Conservation (phyloP, 30 jellyfish, hydroid and myxozoan genomes). For the Cassiopea andromeda region DNA sequence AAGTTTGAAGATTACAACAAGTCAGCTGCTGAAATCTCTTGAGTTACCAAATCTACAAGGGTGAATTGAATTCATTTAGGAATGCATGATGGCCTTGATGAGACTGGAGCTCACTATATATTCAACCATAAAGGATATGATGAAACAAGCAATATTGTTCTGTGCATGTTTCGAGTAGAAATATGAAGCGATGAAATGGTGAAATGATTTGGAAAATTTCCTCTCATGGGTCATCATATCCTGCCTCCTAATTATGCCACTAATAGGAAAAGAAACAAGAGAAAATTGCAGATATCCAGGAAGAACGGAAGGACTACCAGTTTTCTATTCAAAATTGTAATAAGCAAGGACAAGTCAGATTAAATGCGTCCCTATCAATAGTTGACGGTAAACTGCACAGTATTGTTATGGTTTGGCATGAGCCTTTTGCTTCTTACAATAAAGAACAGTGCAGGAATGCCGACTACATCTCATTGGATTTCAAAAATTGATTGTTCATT, state of each 20-base stretch:
- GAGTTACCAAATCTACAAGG: not conserved
- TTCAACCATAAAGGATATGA: constrained; percentile 3
- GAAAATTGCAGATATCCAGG: constrained; percentile 13
- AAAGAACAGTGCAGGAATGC: not conserved
- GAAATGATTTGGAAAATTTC: not conserved
- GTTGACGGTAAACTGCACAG: constrained; percentile 16
- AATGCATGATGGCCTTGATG: constrained; percentile 27
- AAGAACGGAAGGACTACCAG: not conserved
- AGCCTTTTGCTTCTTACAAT: constrained; percentile 7
- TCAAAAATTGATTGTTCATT: constrained; percentile 12
- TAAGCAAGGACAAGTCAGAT: not conserved
- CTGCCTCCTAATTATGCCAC: constrained; percentile 10
- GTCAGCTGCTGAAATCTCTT: not conserved
- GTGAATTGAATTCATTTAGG: not conserved
- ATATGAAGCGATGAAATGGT: not conserved
- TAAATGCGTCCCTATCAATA: constrained; percentile 3
- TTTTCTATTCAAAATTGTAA: not conserved
- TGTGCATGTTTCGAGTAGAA: constrained; percentile 21
- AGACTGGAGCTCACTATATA: not conserved
- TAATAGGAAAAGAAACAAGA: constrained; percentile 20
- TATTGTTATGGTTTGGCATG: not conserved
- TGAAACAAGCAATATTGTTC: constrained; percentile 9
- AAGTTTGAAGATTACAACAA: not conserved
- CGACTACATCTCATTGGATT: constrained; percentile 10
- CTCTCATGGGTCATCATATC: constrained; percentile 20